Evolutionary conservation across 2,888 invertebrate genomes (phyloP).

Genomic region (Cheilosia impressa): DNA sequence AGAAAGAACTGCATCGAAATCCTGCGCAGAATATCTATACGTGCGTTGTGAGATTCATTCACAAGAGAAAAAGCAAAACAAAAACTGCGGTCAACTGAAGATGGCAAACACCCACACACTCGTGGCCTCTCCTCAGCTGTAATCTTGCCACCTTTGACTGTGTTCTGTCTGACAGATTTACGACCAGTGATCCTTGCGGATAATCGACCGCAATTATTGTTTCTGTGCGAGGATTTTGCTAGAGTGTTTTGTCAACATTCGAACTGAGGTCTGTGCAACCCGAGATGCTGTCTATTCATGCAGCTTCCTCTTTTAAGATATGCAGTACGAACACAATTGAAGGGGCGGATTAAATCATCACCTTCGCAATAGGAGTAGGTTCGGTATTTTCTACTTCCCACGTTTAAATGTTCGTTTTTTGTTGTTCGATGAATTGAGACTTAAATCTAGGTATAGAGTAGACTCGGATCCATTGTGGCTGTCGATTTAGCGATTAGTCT

Average conservation of each 20-base stretch:
- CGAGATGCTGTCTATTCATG: constrained; percentile 41
- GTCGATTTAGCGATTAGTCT: constrained; percentile 65
- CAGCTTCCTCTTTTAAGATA: constrained; percentile 12
- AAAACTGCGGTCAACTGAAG: constrained; percentile 4
- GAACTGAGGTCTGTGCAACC: constrained; percentile 31
- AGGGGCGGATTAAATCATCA: constrained; percentile 44
- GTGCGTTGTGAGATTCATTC: constrained; percentile 1
- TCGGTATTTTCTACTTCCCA: constrained; percentile 62
- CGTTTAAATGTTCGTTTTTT: constrained; percentile 42
- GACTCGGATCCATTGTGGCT: constrained; percentile 48
- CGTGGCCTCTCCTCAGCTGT: too few species aligned
- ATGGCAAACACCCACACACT: constrained; percentile 28
- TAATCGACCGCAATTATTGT: constrained; percentile 67
- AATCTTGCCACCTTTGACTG: constrained; percentile 34
- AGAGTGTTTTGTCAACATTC: constrained; percentile 61
- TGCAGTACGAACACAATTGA: constrained; percentile 37
- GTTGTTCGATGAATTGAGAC: constrained; percentile 45
- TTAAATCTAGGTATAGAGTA: neutral
- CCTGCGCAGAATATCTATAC: neutral
- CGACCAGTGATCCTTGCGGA: constrained; percentile 55
- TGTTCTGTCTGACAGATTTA: constrained; percentile 53
- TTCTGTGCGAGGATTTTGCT: constrained; percentile 22
- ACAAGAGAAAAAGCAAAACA: neutral
- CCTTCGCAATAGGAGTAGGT: constrained; percentile 28
- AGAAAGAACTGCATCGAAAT: constrained; percentile 47